phyloP scores from a whole-genome alignment of 2,888 invertebrate genomes.

The Brenthis daphne region DNA sequence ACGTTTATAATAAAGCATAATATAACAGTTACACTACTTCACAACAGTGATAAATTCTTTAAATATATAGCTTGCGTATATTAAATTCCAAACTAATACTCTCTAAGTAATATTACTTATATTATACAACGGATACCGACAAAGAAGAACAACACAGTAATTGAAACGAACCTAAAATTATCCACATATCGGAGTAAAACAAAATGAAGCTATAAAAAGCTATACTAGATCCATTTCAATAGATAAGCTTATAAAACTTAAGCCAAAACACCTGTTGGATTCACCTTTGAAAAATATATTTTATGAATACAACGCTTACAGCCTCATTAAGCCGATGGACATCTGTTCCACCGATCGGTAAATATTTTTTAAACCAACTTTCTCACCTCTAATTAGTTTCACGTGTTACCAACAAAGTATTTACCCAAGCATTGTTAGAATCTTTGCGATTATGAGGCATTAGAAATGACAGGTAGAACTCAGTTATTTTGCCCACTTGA shows the following conservation, averaged over 20 bases:
- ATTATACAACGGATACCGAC: neutral
- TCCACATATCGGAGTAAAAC: neutral
- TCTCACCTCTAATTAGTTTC: constrained; percentile 49
- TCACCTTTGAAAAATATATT: constrained; percentile 36
- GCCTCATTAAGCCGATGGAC: neutral
- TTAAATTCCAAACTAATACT: no score
- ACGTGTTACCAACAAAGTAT: constrained; percentile 45
- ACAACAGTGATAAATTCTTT: no score
- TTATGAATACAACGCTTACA: neutral
- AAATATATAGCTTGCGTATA: no score
- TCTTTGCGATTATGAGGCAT: neutral
- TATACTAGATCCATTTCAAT: neutral
- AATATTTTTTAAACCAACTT: constrained; percentile 11
- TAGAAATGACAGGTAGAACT: neutral
- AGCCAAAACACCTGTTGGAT: constrained; percentile 45
- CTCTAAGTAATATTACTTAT: no score
- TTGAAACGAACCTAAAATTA: constrained; percentile 1
- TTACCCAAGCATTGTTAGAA: neutral
- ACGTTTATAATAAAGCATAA: no score
- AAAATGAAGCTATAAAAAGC: constrained; percentile 1
- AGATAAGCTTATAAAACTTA: constrained; percentile 17
- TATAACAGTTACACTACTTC: no score
- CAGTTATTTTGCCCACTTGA: neutral
- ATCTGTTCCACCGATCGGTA: constrained; percentile 34
- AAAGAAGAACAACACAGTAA: neutral